Conservation (phyloP, 1,140 invertebrate genomes). For the Wasmannia auropunctata region DNA sequence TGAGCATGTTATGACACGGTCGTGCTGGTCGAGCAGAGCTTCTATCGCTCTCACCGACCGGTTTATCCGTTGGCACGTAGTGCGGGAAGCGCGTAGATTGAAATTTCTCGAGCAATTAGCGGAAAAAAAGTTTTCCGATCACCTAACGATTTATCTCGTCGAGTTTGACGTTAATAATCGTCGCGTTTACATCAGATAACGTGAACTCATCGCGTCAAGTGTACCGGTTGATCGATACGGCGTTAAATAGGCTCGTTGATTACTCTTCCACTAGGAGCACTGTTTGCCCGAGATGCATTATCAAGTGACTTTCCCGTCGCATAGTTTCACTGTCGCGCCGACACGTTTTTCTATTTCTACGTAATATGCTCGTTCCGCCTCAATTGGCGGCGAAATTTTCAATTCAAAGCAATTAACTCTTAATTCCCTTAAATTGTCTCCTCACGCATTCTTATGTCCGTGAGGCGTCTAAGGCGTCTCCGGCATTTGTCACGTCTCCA, state of each 20-base stretch:
- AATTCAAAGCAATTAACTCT: slow-evolving; percentile 47
- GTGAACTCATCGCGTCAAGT: background rate
- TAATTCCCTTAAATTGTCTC: slow-evolving; percentile 49
- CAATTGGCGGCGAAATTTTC: slow-evolving; percentile 46
- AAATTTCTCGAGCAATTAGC: slow-evolving; percentile 32
- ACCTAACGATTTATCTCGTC: background rate
- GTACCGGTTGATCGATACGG: background rate
- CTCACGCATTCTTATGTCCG: slow-evolving; percentile 53
- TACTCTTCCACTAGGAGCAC: background rate
- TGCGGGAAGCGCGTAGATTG: slow-evolving; percentile 1
- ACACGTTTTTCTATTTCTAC: slow-evolving; percentile 21
- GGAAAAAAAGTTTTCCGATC: background rate
- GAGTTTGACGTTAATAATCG: background rate
- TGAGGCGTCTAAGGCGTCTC: slow-evolving; percentile 30
- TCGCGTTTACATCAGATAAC: background rate
- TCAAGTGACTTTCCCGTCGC: background rate
- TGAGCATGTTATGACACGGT: slow-evolving; percentile 61
- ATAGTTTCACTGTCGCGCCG: too few species aligned
- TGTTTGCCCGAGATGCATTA: background rate
- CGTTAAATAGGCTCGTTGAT: background rate
- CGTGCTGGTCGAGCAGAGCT: slow-evolving; percentile 1
- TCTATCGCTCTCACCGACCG: slow-evolving; percentile 19
- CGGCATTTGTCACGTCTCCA: slow-evolving; percentile 9
- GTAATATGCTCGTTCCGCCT: background rate
- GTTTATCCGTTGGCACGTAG: slow-evolving; percentile 39